Evolutionary conservation across 2,888 invertebrate genomes (phyloP).

Genomic region (Amiota communis): DNA sequence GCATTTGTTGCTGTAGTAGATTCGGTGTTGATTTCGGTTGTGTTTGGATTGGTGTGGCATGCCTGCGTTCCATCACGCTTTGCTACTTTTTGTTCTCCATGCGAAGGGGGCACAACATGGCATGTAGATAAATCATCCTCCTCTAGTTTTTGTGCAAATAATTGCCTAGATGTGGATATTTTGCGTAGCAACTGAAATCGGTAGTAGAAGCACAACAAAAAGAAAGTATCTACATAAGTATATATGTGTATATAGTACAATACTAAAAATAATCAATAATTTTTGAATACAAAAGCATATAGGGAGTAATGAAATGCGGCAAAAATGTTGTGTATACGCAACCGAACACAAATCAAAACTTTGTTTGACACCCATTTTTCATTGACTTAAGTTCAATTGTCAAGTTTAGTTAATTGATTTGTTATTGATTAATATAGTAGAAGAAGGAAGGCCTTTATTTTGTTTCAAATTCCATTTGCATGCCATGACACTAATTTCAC

Average conservation of each 20-base stretch:
- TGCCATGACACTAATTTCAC: conserved; percentile 33
- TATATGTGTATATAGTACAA: background rate
- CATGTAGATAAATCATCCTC: conserved; percentile 63
- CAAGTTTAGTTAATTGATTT: conserved; percentile 33
- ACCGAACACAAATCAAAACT: background rate
- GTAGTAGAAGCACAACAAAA: conserved; percentile 8
- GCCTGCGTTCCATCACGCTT: conserved; percentile 7
- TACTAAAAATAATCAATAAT: background rate
- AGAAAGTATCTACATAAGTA: too few relatives aligned
- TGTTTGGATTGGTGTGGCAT: background rate
- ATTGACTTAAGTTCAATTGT: too few relatives aligned
- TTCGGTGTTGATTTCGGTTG: conserved; percentile 29
- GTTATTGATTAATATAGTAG: conserved; percentile 54
- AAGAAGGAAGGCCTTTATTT: conserved; percentile 1
- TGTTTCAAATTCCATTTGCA: background rate
- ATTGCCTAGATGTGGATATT: conserved; percentile 64
- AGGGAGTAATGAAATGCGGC: background rate
- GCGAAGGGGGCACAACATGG: conserved; percentile 44
- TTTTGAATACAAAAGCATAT: background rate
- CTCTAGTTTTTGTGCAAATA: conserved; percentile 64
- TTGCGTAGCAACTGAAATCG: conserved; percentile 66
- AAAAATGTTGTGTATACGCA: conserved; percentile 8
- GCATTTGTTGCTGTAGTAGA: conserved; percentile 26
- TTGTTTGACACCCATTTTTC: background rate
- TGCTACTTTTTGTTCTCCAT: conserved; percentile 37